Conservation (phyloP, 2,113 vertebrate species). For the Phrynocephalus versicolor region DNA sequence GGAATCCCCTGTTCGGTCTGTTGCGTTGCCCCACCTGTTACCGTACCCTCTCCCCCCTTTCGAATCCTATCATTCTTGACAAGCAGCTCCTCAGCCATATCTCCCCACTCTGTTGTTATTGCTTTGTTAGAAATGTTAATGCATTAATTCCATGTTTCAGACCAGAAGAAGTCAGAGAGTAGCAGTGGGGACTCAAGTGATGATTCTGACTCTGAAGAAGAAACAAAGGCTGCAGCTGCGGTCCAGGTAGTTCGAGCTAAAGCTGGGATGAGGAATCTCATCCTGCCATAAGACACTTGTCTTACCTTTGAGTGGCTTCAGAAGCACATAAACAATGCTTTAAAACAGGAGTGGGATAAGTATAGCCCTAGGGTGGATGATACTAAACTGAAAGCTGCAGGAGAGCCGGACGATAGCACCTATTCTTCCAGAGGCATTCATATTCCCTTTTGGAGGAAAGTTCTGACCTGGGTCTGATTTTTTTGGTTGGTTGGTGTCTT, state of each 20-base stretch:
- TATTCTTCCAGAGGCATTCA: not conserved
- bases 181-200: conserved; percentile 75
- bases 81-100: not conserved
- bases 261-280: not conserved
- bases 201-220: conserved; percentile 66
- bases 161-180: conserved; percentile 39
- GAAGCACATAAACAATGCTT: not conserved
- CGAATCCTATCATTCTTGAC: not conserved
- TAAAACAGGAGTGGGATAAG: too few species aligned
- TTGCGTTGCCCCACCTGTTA: too few species aligned
- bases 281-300: too few species aligned
- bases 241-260: conserved; percentile 66
- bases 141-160: conserved; percentile 52
- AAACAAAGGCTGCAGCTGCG: not conserved
- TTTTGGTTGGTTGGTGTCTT: not conserved
- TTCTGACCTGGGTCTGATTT: not conserved
- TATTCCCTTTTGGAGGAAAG: not conserved
- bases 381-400: not conserved
- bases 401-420: not conserved
- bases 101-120: not conserved
- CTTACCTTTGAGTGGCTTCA: too few species aligned
- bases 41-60: too few species aligned
- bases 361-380: not conserved
- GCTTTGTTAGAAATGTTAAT: conserved; percentile 17
- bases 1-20: too few species aligned